Conservation (phyloP, 2,888 invertebrate genomes). For the Philereme vetulata region DNA sequence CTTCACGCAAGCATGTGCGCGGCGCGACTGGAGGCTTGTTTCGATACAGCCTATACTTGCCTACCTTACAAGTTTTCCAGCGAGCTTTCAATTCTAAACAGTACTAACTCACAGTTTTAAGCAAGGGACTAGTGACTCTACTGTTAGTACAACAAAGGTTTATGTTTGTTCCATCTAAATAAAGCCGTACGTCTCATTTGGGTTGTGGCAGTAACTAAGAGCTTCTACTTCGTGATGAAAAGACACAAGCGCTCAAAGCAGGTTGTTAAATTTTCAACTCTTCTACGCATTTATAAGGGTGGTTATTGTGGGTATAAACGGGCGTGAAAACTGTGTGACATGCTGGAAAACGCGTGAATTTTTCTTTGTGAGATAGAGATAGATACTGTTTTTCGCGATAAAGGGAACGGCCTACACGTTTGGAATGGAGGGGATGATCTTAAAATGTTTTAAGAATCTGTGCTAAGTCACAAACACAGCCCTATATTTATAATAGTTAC, state of each 20-base stretch:
- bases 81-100: conserved; percentile 33
- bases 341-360: conserved; percentile 69
- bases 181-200: conserved; percentile 15
- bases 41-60: conserved; percentile 68
- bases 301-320: conserved; percentile 40
- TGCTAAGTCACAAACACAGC: conserved; percentile 51
- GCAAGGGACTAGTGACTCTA: conserved; percentile 15
- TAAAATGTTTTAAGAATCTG: conserved; percentile 69
- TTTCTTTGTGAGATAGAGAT: conserved; percentile 76
- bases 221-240: conserved; percentile 41
- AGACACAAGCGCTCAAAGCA: conserved; percentile 35
- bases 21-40: conserved; percentile 74
- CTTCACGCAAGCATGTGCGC: conserved; percentile 71
- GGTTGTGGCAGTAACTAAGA: conserved; percentile 34
- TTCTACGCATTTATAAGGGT: conserved; percentile 34
- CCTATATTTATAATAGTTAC: conserved; percentile 17
- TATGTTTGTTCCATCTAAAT: conserved; percentile 1
- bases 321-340: conserved; percentile 60
- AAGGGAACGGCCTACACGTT: conserved; percentile 79
- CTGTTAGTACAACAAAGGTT: not conserved
- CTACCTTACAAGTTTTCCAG: conserved; percentile 77
- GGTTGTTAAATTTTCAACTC: conserved; percentile 6
- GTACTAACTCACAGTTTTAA: conserved; percentile 33
- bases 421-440: conserved; percentile 76
- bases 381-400: conserved; percentile 73